phyloP scores from a whole-genome alignment of 1,140 invertebrate genomes.

The Zelostemma sp. region DNA sequence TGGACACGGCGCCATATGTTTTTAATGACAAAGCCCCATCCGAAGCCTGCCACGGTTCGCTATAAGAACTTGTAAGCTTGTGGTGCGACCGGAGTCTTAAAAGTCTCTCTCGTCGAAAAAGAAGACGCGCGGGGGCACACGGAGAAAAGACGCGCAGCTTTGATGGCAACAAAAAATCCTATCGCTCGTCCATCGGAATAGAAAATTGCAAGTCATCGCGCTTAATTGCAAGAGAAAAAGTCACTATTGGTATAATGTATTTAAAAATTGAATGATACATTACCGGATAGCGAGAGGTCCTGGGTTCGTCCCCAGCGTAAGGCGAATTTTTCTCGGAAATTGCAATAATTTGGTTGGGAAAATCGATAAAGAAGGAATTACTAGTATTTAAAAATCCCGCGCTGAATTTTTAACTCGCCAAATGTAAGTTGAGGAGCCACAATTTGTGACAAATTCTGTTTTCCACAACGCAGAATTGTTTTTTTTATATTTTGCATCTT shows the following conservation, averaged over 20 bases:
- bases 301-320: too few species aligned
- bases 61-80: conserved; percentile 2
- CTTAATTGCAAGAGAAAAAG: not conserved
- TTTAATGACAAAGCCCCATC: conserved; percentile 4
- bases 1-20: conserved; percentile 13
- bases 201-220: not conserved
- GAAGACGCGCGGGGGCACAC: not conserved
- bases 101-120: not conserved
- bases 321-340: too few species aligned
- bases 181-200: not conserved
- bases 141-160: not conserved
- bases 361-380: too few species aligned
- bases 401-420: too few species aligned
- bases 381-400: too few species aligned
- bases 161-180: not conserved
- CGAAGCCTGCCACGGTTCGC: conserved; percentile 6
- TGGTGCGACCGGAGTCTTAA: conserved; percentile 10
- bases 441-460: not conserved
- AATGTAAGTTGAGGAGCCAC: not conserved
- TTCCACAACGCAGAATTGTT: not conserved
- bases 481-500: too few species aligned
- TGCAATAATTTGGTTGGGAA: too few species aligned
- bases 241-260: too few species aligned
- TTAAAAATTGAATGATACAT: too few species aligned
- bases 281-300: too few species aligned